These are phyloP conservation scores for Sycophila sp. DNA, from an alignment of 1,140 invertebrate genomes.

Conservation along the genomic window DNA sequence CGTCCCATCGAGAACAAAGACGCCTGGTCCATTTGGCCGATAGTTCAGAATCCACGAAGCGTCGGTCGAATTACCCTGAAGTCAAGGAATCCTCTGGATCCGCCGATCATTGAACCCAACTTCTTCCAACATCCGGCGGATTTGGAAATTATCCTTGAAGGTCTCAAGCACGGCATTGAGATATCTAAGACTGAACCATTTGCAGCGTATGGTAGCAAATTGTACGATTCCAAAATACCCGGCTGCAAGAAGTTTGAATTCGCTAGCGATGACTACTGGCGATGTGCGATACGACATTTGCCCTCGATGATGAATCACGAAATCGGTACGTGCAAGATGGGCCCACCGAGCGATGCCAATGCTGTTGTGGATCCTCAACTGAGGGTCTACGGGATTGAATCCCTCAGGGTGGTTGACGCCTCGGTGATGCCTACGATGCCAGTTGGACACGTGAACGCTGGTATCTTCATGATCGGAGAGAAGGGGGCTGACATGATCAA, in stretches of 20 bases:
- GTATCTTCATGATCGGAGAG: conserved; percentile 87
- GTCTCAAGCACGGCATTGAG: conserved; percentile 72
- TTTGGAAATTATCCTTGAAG: conserved; percentile 74
- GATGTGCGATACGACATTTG: conserved; percentile 75
- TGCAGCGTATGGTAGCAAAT: conserved; percentile 67
- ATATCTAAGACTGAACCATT: conserved; percentile 72
- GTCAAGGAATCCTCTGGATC: conserved; percentile 77
- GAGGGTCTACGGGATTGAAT: conserved; percentile 74
- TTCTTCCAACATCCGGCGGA: conserved; percentile 77
- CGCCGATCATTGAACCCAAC: conserved; percentile 79
- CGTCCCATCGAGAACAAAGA: conserved; percentile 70
- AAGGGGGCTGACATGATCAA: conserved; percentile 85
- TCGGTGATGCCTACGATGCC: conserved; percentile 81
- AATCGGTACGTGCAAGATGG: conserved; percentile 81
- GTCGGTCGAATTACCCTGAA: conserved; percentile 74
- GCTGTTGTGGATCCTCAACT: conserved; percentile 81
- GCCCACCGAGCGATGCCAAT: conserved; percentile 70
- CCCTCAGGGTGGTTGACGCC: conserved; percentile 79
- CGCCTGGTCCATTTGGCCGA: conserved; percentile 75
- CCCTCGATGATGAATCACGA: conserved; percentile 77
- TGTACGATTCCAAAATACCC: conserved; percentile 70
- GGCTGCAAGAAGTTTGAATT: conserved; percentile 69
- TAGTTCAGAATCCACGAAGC: conserved; percentile 80
- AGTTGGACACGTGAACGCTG: conserved; percentile 78
- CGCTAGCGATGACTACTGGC: conserved; percentile 76